Evolutionary conservation across 2,888 invertebrate genomes (phyloP).

Genomic region (Tolmerus cingulatus): DNA sequence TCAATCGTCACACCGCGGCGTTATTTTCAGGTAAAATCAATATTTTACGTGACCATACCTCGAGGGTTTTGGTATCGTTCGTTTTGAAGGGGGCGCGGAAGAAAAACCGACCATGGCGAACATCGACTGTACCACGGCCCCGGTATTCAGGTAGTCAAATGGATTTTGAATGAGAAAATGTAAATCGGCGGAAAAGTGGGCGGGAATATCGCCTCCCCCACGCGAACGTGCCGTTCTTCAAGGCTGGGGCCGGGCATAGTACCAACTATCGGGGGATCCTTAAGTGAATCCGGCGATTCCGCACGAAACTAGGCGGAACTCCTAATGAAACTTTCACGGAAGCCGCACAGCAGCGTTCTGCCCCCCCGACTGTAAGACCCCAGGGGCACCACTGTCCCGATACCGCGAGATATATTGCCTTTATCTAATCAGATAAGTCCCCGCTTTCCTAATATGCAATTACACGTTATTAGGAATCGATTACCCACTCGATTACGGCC

Average conservation of each 20-base stretch:
- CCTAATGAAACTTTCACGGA: conserved; percentile 33
- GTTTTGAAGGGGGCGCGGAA: neutral
- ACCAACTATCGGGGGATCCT: neutral
- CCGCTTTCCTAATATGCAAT: conserved; percentile 32
- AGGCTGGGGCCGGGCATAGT: neutral
- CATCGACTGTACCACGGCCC: neutral
- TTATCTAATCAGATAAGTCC: conserved; percentile 23
- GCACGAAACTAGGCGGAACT: conserved; percentile 32
- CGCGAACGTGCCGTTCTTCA: conserved; percentile 3
- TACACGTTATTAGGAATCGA: conserved; percentile 35
- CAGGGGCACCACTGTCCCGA: neutral
- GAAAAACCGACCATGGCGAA: neutral
- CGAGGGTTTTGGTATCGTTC: neutral
- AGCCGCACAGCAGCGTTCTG: neutral
- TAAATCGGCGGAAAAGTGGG: conserved; percentile 14
- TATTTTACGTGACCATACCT: conserved; percentile 24
- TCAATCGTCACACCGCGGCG: neutral
- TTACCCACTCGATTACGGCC: neutral
- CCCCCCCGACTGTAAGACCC: neutral
- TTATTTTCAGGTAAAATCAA: neutral
- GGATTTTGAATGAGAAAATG: conserved; percentile 2
- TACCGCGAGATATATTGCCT: conserved; percentile 12
- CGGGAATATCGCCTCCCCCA: conserved; percentile 18
- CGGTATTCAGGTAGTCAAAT: conserved; percentile 18
- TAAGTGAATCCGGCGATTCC: neutral